A percentile compares a stretch with the other conserved stretches of the same genome.
Evolutionary conservation across 2,113 vertebrate species (phyloP).

Genomic region (Heptranchias perlo): DNA sequence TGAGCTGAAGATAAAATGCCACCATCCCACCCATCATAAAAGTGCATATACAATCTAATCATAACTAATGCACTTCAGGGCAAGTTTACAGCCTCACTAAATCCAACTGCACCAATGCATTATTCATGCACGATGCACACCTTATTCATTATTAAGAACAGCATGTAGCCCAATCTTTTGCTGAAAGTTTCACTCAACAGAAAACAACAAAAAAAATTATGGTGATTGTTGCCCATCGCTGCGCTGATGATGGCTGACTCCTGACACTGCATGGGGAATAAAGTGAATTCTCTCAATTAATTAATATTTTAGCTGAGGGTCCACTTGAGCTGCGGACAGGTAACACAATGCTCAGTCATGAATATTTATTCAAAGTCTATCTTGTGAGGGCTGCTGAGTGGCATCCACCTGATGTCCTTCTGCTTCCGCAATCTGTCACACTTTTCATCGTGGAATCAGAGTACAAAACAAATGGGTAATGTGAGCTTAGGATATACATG

Average conservation of each 20-base stretch:
- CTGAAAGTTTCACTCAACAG: slow-evolving; percentile 9
- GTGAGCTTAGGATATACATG: background rate
- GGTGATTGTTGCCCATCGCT: background rate
- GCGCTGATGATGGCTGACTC: background rate
- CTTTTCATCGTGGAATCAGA: slow-evolving; percentile 1
- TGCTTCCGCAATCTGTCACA: background rate
- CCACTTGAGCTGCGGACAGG: background rate
- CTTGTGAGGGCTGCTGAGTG: background rate
- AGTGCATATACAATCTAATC: background rate
- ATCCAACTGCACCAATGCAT: background rate
- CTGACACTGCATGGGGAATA: background rate
- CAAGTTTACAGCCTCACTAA: background rate
- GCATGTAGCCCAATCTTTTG: slow-evolving; percentile 8
- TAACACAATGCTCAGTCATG: slow-evolving; percentile 13
- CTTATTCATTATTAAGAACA: slow-evolving; percentile 19
- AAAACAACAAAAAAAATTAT: background rate
- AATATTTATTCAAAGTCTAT: background rate
- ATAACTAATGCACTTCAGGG: background rate
- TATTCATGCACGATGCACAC: slow-evolving; percentile 1
- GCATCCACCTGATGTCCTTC: background rate
- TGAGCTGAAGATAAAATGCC: background rate
- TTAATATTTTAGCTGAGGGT: background rate
- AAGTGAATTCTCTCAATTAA: too few relatives aligned
- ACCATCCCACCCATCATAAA: background rate
- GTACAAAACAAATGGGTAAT: slow-evolving; percentile 19